Evolutionary conservation across 1,140 invertebrate species (phyloP).

Genomic region (Nautilus pompilius): DNA sequence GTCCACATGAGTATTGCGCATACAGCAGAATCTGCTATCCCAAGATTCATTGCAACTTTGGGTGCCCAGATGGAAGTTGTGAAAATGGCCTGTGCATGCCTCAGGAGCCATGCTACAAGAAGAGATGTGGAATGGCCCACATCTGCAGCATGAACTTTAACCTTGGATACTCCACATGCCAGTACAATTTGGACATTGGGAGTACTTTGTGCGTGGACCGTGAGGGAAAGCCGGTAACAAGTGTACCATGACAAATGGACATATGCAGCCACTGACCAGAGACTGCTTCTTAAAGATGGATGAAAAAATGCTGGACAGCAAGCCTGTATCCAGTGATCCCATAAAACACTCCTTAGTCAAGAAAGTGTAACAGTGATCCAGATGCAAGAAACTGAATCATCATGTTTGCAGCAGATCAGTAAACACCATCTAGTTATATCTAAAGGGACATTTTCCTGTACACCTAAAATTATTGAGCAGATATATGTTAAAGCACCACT

Average conservation of each 20-base stretch:
- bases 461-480: too few species aligned
- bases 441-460: too few species aligned
- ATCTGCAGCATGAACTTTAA: slow-evolving; percentile 39
- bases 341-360: too few species aligned
- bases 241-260: background rate
- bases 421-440: too few species aligned
- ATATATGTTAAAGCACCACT: too few species aligned
- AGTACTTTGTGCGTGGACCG: slow-evolving; percentile 64
- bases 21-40: slow-evolving; percentile 46
- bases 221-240: slow-evolving; percentile 15
- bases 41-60: slow-evolving; percentile 36
- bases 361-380: too few species aligned
- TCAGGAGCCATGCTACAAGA: slow-evolving; percentile 23
- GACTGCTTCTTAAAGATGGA: too few species aligned
- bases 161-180: slow-evolving; percentile 42
- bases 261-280: too few species aligned
- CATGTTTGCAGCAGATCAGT: too few species aligned
- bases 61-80: slow-evolving; percentile 45
- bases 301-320: too few species aligned
- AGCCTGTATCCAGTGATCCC: too few species aligned
- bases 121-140: slow-evolving; percentile 29
- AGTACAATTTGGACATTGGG: slow-evolving; percentile 46
- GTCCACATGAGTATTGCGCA: slow-evolving; percentile 46
- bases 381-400: too few species aligned
- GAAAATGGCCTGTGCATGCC: slow-evolving; percentile 41